Conservation (phyloP, 2,888 invertebrate species). For the Drosophila yooni region DNA sequence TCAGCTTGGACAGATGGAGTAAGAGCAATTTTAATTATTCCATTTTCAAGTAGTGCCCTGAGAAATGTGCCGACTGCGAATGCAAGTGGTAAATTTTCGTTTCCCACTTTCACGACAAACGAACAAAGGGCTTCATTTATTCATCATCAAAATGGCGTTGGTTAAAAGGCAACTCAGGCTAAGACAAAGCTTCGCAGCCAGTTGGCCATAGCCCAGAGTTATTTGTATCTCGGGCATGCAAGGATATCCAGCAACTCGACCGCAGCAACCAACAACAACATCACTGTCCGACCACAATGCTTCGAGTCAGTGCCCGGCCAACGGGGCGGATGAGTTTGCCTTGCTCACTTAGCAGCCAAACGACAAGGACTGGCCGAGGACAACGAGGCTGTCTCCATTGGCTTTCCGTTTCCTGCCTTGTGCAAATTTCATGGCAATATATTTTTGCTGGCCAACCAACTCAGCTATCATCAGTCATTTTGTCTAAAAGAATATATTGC, state of each 20-base stretch:
- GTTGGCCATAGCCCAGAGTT: constrained; percentile 37
- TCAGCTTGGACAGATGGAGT: background rate
- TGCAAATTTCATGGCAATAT: constrained; percentile 79
- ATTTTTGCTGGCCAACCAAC: constrained; percentile 67
- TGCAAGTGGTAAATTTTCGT: constrained; percentile 70
- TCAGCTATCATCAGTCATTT: constrained; percentile 78
- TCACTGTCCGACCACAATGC: constrained; percentile 61
- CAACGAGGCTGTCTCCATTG: constrained; percentile 67
- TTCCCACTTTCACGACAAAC: constrained; percentile 33
- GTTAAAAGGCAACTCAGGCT: constrained; percentile 29
- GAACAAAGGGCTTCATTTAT: constrained; percentile 75
- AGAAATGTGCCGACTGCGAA: constrained; percentile 54
- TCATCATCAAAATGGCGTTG: constrained; percentile 73
- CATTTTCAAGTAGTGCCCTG: constrained; percentile 41
- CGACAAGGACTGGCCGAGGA: constrained; percentile 21
- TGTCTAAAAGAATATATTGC: constrained; percentile 81
- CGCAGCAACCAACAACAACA: constrained; percentile 60
- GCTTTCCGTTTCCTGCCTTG: constrained; percentile 74
- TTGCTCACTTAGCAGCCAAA: constrained; percentile 79
- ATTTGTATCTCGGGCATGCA: constrained; percentile 65
- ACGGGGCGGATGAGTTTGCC: constrained; percentile 54
- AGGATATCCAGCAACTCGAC: constrained; percentile 38
- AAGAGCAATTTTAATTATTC: constrained; percentile 62
- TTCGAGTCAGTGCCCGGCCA: constrained; percentile 12
- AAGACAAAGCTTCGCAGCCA: constrained; percentile 58